Base-by-base conservation (phyloP, 2,888 invertebrate species). In the Onthophagus sagittarius region DNA sequence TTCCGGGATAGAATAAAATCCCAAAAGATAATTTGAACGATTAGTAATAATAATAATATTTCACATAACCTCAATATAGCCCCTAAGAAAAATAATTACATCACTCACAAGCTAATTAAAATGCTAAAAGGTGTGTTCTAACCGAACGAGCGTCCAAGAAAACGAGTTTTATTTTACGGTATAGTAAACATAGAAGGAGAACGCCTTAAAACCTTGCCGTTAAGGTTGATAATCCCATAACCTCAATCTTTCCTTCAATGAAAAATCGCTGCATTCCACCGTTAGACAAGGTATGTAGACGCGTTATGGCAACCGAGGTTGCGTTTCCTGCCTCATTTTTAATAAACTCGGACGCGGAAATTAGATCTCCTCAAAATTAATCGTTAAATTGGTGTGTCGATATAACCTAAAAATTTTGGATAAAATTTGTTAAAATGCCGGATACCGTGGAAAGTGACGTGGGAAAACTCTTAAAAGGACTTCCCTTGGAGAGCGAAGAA, bases 401-500 rank as follows among this genome's bases (percentile, higher is more conserved):
- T 23, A 23, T 23, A 23, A 23, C 23, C 23, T 23, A 1, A 23
- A 23, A 23, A 23, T 23, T 23, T 23, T 23, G 23, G 3, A 23
- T 23, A 23, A 23, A 23, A 23, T 23, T 23, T 39, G 23, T 31
- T 23, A 83, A 82, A 77, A 88, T 88, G 88, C 87, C 88, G 72
- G 89, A 89, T 81, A 84, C 85, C 71, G 87, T 93, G 63, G 92
- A 93, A 85, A 86, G 87, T 63, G 90, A 90, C 83, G 86, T 94
- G 78, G 84, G 86, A 77, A 87, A 85, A 79, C 86, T 94, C 76
- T 85, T 96, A 71, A 88, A 89, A 72, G 94, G 93, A 31, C 86
- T 89, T 77, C 90, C 92, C 75, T 85, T 94, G 71, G 90, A 91
- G 77, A 91, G 91, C 71, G 90, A 91, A 72, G 91, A 91, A 78